These are phyloP conservation scores for Buphagus erythrorhynchus DNA, from an alignment of 2,797 vertebrate genomes.

Conservation along the genomic window DNA sequence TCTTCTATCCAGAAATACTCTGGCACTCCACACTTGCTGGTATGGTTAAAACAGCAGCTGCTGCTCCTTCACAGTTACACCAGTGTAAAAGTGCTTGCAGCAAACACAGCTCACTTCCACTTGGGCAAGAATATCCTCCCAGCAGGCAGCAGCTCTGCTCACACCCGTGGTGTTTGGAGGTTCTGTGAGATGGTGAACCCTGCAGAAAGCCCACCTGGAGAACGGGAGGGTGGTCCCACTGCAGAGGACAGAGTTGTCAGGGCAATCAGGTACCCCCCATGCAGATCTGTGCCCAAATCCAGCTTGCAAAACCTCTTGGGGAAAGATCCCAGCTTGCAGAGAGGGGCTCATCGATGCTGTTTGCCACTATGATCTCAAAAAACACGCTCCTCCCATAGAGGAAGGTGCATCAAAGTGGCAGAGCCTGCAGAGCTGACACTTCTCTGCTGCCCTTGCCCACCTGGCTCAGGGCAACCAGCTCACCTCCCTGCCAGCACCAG, in stretches of 20 bases:
- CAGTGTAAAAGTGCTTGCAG: background rate
- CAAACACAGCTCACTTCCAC: background rate
- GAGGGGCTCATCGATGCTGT: background rate
- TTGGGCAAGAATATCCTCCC: background rate
- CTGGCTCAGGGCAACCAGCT: background rate
- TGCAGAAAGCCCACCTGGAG: background rate
- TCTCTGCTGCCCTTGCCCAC: background rate
- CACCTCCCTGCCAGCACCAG: background rate
- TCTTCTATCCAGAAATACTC: background rate
- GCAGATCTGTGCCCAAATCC: background rate
- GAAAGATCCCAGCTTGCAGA: background rate
- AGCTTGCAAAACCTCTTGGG: background rate
- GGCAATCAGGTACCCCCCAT: background rate
- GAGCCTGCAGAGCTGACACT: background rate
- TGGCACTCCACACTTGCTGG: background rate
- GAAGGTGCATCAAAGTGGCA: fast-evolving
- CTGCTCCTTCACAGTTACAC: background rate
- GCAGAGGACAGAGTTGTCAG: background rate
- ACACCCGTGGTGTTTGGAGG: background rate
- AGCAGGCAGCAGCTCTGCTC: background rate
- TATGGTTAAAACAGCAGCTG: background rate
- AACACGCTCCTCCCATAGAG: fast-evolving
- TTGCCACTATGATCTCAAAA: background rate
- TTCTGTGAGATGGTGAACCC: background rate
- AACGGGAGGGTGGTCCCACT: background rate